Evolutionary conservation across 1,140 invertebrate species (phyloP).

Genomic region (Phortica variegata): DNA sequence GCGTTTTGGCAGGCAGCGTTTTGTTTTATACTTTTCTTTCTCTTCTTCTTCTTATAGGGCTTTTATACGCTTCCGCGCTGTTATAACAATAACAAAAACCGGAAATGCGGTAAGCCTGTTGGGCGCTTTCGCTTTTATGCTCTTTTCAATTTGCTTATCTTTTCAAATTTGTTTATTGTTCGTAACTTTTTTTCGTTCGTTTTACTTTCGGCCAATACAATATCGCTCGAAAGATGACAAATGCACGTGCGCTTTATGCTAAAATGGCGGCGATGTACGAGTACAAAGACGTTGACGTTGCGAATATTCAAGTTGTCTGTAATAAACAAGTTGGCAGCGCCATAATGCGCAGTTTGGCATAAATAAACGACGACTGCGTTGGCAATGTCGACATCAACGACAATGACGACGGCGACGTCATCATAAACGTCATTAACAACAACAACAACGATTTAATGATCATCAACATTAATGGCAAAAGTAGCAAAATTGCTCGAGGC

Average conservation of each 20-base stretch:
- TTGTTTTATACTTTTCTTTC: too few relatives aligned
- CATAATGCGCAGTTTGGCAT: too few relatives aligned
- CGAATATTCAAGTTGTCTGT: constrained; percentile 32
- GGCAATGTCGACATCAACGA: too few relatives aligned
- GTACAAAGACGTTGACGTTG: not conserved
- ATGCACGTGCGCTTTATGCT: too few relatives aligned
- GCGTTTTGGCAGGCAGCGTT: too few relatives aligned
- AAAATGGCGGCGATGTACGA: too few relatives aligned
- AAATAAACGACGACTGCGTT: too few relatives aligned
- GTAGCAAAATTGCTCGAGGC: not conserved
- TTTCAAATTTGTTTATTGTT: too few relatives aligned
- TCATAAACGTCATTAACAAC: constrained; percentile 38
- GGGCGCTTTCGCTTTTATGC: constrained; percentile 17
- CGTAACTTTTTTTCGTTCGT: constrained; percentile 6
- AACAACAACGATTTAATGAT: constrained; percentile 46
- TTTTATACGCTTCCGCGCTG: too few relatives aligned
- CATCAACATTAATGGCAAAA: constrained; percentile 1
- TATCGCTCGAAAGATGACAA: too few relatives aligned
- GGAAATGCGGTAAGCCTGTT: constrained; percentile 44
- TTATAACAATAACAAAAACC: constrained; percentile 42
- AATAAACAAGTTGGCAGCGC: constrained; percentile 50
- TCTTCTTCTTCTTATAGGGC: too few relatives aligned
- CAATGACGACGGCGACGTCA: too few relatives aligned
- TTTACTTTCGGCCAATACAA: constrained; percentile 10
- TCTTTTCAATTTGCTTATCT: not conserved